phyloP scores from a whole-genome alignment of 2,113 vertebrate genomes.

The Chauna torquata region DNA sequence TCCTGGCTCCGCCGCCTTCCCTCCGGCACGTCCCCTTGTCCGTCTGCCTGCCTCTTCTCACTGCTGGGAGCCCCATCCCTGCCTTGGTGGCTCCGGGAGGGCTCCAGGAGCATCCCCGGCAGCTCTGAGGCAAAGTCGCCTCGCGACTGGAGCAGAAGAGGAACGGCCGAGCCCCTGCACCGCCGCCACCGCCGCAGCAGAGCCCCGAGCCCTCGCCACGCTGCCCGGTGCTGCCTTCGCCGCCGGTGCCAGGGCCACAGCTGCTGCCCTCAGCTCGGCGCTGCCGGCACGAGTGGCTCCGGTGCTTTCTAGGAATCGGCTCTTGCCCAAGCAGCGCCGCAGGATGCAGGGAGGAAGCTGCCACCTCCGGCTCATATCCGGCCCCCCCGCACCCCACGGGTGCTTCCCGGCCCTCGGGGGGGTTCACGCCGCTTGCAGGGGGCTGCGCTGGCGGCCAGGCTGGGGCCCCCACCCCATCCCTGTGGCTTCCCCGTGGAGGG shows the following conservation, averaged over 20 bases:
- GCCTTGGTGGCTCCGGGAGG: rapidly evolving
- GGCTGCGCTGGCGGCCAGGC: too few relatives aligned
- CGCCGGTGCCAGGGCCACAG: neutral
- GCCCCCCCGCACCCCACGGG: rapidly evolving
- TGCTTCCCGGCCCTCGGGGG: neutral
- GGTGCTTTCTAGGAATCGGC: slow-evolving; percentile 47
- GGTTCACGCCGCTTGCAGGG: neutral
- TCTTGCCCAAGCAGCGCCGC: neutral
- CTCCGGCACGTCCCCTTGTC: rapidly evolving
- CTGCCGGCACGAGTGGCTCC: rapidly evolving
- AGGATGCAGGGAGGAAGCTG: neutral
- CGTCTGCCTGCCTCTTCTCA: rapidly evolving
- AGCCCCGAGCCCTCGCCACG: neutral
- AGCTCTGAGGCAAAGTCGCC: neutral
- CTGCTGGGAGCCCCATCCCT: neutral
- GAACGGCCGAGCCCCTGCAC: rapidly evolving
- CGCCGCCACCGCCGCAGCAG: neutral
- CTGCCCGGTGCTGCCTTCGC: rapidly evolving
- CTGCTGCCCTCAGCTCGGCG: rapidly evolving
- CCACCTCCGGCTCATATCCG: neutral
- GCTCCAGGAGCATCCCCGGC: rapidly evolving
- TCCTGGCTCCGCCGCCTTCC: too few relatives aligned
- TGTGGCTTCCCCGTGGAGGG: neutral
- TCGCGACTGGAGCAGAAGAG: neutral
- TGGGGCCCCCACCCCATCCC: too few relatives aligned